phyloP scores from a whole-genome alignment of 2,113 vertebrate species.

The Tiliqua scincoides region DNA sequence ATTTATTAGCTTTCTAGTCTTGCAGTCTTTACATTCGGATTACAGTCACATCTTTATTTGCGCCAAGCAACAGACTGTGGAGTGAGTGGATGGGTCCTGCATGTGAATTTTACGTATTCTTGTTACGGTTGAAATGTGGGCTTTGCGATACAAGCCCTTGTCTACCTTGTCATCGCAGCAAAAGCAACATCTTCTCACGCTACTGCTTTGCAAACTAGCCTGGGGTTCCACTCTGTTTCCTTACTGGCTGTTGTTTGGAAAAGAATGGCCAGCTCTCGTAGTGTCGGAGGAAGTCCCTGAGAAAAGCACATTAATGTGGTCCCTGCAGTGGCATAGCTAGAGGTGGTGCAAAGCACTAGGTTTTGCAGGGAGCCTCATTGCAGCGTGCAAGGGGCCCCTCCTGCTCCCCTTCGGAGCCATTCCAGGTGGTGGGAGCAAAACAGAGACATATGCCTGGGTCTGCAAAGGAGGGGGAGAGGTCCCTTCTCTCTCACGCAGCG shows the following conservation, averaged over 20 bases:
- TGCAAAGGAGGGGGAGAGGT: no score
- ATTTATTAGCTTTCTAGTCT: background rate
- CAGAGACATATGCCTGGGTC: no score
- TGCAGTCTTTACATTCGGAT: background rate
- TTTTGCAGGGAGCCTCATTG: no score
- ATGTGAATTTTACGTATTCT: conserved; percentile 3
- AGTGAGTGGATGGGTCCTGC: background rate
- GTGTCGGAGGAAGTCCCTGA: no score
- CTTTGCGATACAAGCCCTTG: background rate
- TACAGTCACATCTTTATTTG: background rate
- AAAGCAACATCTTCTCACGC: background rate
- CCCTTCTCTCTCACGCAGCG: no score
- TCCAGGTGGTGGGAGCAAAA: no score
- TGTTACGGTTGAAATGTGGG: background rate
- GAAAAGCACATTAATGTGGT: background rate
- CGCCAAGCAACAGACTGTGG: background rate
- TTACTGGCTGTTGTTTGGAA: background rate
- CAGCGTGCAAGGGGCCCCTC: no score
- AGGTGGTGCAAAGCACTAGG: background rate
- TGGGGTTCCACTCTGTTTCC: background rate
- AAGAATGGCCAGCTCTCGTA: background rate
- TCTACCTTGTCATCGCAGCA: background rate
- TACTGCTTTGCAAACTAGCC: background rate
- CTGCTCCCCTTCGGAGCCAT: no score
- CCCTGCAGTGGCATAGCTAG: no score